phyloP scores from a whole-genome alignment of 1,140 invertebrate species.

The Caerostris darwini region DNA sequence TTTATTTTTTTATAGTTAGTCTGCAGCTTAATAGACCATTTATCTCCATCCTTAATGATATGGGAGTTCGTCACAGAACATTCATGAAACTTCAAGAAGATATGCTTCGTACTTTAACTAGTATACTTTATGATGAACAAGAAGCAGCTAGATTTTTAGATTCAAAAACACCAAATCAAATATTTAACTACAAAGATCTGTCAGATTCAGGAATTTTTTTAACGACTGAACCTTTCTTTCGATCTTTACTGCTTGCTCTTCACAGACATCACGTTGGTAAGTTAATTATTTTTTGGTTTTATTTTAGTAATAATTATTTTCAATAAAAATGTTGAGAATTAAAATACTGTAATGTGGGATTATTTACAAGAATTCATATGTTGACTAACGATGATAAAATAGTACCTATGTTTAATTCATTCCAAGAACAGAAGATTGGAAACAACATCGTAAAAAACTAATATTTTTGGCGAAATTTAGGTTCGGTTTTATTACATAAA shows the following conservation, averaged over 20 bases:
- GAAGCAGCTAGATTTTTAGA: slow-evolving; percentile 73
- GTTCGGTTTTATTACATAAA: too few species aligned
- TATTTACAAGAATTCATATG: too few species aligned
- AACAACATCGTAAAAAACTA: too few species aligned
- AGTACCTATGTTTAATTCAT: too few species aligned
- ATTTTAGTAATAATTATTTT: slow-evolving; percentile 6
- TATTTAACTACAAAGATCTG: slow-evolving; percentile 63
- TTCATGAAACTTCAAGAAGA: slow-evolving; percentile 74
- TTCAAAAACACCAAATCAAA: slow-evolving; percentile 38
- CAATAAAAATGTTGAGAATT: background rate
- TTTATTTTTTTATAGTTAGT: slow-evolving; percentile 48
- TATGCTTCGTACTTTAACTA: slow-evolving; percentile 64
- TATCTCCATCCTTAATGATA: slow-evolving; percentile 77
- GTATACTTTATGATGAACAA: slow-evolving; percentile 77
- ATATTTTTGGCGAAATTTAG: too few species aligned
- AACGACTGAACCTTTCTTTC: slow-evolving; percentile 79
- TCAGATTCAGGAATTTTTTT: slow-evolving; percentile 74
- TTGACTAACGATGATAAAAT: too few species aligned
- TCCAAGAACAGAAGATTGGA: too few species aligned
- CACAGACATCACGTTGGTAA: slow-evolving; percentile 62
- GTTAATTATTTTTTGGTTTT: slow-evolving; percentile 43
- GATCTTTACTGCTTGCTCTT: slow-evolving; percentile 67
- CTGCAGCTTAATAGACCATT: slow-evolving; percentile 78
- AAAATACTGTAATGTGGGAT: too few species aligned
- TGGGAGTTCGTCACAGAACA: slow-evolving; percentile 66